Conservation (phyloP, 2,113 vertebrate species). For the Brienomyrus brachyistius region DNA sequence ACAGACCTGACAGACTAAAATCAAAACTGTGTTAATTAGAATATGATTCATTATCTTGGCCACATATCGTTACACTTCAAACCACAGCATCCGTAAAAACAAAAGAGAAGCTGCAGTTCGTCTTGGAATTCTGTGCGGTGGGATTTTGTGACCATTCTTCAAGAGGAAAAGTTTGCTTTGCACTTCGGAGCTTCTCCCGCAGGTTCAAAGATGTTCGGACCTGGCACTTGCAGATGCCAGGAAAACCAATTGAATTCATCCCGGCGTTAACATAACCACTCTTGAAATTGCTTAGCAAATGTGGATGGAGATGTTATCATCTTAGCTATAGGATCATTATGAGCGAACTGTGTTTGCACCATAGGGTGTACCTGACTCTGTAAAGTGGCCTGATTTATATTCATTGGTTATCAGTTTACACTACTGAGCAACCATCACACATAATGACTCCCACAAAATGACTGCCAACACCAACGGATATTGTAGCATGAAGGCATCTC, state of each 20-base stretch:
- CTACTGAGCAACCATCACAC: neutral
- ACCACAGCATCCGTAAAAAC: neutral
- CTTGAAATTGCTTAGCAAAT: neutral
- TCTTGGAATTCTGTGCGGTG: neutral
- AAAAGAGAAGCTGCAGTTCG: neutral
- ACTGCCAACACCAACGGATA: neutral
- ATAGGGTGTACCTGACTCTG: neutral
- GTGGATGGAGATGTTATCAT: neutral
- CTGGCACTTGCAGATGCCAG: neutral
- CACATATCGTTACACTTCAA: neutral
- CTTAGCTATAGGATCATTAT: neutral
- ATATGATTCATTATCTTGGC: neutral
- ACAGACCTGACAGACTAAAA: conserved; percentile 20
- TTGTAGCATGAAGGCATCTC: neutral
- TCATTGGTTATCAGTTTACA: neutral
- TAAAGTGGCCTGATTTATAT: neutral
- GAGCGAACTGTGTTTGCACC: neutral
- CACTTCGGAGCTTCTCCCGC: neutral
- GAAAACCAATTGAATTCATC: neutral
- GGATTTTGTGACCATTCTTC: neutral
- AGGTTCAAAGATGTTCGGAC: neutral
- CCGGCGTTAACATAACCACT: neutral
- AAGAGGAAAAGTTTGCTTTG: neutral
- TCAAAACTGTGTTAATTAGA: neutral
- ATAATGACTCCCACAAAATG: neutral